Evolutionary conservation across 2,888 invertebrate genomes (phyloP).

Genomic region (Folsomia manolachei): DNA sequence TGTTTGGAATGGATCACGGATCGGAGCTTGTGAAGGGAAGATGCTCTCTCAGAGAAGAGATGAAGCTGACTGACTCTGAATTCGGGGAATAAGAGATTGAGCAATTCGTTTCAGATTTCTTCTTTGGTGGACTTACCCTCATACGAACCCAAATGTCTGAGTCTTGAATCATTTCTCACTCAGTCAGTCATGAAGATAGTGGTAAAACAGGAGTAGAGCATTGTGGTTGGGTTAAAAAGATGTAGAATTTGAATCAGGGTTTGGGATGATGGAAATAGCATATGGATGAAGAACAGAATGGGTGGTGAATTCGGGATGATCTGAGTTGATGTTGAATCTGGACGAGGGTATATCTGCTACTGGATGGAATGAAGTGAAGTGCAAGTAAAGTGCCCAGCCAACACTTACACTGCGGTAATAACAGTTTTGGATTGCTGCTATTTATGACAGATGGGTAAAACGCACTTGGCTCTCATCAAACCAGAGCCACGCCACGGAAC

Average conservation of each 20-base stretch:
- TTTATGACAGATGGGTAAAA: not conserved
- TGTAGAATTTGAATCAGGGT: not conserved
- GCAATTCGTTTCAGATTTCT: not conserved
- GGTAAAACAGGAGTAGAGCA: too few relatives aligned
- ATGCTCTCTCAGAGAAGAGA: not conserved
- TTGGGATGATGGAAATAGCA: not conserved
- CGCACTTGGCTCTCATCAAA: not conserved
- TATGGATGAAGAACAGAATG: not conserved
- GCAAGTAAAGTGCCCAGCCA: too few relatives aligned
- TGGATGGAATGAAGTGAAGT: too few relatives aligned
- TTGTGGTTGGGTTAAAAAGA: too few relatives aligned
- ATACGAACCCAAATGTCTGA: too few relatives aligned
- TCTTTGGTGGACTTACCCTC: too few relatives aligned
- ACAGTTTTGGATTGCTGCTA: not conserved
- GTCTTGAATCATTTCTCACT: too few relatives aligned
- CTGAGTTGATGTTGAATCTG: too few relatives aligned
- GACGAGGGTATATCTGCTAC: too few relatives aligned
- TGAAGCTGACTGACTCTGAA: not conserved
- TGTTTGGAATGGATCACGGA: too few relatives aligned
- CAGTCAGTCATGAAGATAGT: too few relatives aligned
- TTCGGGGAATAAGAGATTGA: conserved; percentile 1
- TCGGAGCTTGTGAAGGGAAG: not conserved
- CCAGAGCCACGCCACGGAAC: too few relatives aligned
- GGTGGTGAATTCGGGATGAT: not conserved
- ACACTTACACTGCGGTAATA: not conserved